Conservation (phyloP, 2,113 vertebrate genomes). For the Mirza zaza region DNA sequence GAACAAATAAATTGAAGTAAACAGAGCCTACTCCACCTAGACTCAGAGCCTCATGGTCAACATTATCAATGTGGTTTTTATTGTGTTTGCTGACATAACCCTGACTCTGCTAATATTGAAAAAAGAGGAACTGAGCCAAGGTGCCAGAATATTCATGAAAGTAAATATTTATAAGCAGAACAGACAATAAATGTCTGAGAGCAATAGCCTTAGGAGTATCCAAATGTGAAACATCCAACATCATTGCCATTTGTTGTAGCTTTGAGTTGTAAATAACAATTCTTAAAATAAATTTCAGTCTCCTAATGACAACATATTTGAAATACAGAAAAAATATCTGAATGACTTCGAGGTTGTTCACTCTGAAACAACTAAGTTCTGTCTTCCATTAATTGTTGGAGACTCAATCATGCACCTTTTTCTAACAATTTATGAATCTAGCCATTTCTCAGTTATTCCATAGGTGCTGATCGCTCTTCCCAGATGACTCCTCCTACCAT, state of each 20-base stretch:
- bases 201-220: conserved; percentile 45
- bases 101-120: conserved; percentile 37
- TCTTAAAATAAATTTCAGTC: conserved; percentile 68
- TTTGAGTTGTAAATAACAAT: conserved; percentile 59
- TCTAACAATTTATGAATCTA: background rate
- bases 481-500: background rate
- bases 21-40: background rate
- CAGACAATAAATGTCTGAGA: conserved; percentile 66
- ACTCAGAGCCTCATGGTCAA: background rate
- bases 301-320: background rate
- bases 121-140: conserved; percentile 34
- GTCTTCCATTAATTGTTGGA: conserved; percentile 49
- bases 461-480: background rate
- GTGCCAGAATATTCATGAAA: conserved; percentile 44
- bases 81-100: conserved; percentile 50
- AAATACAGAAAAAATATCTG: conserved; percentile 42
- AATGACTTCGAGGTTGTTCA: conserved; percentile 24
- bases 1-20: conserved; percentile 55
- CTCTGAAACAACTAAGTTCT: conserved; percentile 44
- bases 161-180: conserved; percentile 73
- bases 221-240: conserved; percentile 45
- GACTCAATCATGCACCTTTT: conserved; percentile 6
- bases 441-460: background rate
- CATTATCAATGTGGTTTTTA: conserved; percentile 55
- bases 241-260: conserved; percentile 34